Evolutionary conservation across 2,113 vertebrate species (phyloP), one percentile per base, ranked within the genome.

Genomic region (Shinisaurus crocodilurus): DNA sequence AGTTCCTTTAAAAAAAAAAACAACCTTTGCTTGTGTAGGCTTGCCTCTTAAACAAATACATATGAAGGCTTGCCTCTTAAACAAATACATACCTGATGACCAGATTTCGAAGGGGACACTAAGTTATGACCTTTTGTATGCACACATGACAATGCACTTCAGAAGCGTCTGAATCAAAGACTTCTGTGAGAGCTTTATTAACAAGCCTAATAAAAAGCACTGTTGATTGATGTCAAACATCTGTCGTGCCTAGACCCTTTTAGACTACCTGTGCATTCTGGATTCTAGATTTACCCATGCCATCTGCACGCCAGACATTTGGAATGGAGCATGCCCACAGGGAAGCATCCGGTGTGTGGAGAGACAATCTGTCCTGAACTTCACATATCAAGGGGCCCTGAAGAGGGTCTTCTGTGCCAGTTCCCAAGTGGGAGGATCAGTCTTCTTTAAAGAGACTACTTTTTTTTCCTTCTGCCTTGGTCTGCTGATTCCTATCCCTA

Each of bases 181-280:
- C 63, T 92, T 94, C 90, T 95, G 91, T 48, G 82, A 89, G 69
- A 91, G 77, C 85, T 89, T 94, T 90, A 94, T 94, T 92, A 95
- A 87, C 85, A 69, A 86, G 76, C 50, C 76, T 80, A 90, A 87
- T 87, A 90, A 90, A 95, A 94, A 60, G 91, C 94, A 89, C 87
- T 95, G 80, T 75, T 96, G 92, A 96, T 96, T 94, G 93, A 93
- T 90, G 85, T 92, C 34, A 86, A 92, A 87, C 92, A 95, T 91
- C 90, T 94, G 77, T 65, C 57, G 45, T 85, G 89, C 88, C 90
- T 92, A 89, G 86, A 86, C 57, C 89, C 70, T 94, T 90, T 72
- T 57, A 81, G 75, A n/a, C 72, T 87, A 86, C 81, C 82, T 85
- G 57, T 77, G 72, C 72, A 65, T 88, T 89, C 88, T 57, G 92